A percentile compares a stretch with the other conserved stretches of the same genome.
Conservation (phyloP, 2,797 vertebrate species). For the Syncerus caffer region DNA sequence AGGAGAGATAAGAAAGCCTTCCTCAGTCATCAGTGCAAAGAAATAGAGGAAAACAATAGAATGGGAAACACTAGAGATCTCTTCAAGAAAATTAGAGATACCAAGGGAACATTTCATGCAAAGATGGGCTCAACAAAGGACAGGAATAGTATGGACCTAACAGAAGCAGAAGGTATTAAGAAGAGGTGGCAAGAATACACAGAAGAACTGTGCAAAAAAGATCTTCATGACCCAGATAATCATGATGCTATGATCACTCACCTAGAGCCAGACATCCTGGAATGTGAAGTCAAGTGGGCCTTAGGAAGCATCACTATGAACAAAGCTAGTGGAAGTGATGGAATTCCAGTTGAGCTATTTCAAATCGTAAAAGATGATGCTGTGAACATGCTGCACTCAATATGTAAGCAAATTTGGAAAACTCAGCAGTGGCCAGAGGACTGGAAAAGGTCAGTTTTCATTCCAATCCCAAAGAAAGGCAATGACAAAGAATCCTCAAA, state of each 20-base stretch:
- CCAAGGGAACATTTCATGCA: not conserved
- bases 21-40: not conserved
- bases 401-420: not conserved
- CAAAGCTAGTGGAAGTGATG: not conserved
- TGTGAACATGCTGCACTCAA: not conserved
- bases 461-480: not conserved
- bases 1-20: not conserved
- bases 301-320: not conserved
- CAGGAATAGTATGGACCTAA: not conserved
- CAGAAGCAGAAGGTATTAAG: not conserved
- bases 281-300: not conserved
- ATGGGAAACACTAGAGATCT: not conserved
- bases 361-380: not conserved
- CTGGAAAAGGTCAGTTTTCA: not conserved
- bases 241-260: not conserved
- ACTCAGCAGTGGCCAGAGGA: not conserved
- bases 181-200: not conserved
- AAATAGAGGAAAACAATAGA: not conserved
- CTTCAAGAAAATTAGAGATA: not conserved
- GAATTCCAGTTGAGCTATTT: not conserved
- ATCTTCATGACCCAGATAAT: not conserved
- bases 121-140: not conserved
- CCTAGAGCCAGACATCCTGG: not conserved
- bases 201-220: not conserved
- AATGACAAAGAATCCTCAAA: not conserved